Conservation (phyloP, 1,140 invertebrate species). For the Zaprionus kolodkinae region DNA sequence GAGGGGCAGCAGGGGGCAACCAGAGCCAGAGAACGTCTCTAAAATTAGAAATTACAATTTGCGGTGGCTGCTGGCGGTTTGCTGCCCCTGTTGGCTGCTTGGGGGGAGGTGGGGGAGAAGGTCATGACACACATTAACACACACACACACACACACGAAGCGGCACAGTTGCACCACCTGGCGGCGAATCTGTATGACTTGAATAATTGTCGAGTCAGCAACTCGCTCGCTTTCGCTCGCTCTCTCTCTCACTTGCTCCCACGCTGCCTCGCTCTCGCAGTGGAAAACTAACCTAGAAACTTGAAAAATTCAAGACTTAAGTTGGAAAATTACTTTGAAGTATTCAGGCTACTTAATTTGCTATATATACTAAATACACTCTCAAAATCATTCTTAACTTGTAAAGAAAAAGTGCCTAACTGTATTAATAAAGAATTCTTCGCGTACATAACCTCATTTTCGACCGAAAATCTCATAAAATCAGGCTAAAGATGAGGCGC, state of each 20-base stretch:
- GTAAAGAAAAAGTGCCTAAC: background rate
- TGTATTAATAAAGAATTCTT: background rate
- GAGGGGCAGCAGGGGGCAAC: background rate
- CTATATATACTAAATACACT: background rate
- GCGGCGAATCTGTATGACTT: slow-evolving; percentile 40
- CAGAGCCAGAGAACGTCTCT: slow-evolving; percentile 15
- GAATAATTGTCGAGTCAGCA: slow-evolving; percentile 58
- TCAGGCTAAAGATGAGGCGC: background rate
- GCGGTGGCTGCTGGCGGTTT: slow-evolving; percentile 22
- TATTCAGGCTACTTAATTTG: background rate
- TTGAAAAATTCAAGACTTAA: background rate
- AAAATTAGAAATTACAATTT: slow-evolving; percentile 73
- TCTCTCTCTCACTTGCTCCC: background rate
- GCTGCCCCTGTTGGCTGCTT: slow-evolving; percentile 7
- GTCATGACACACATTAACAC: slow-evolving; percentile 35
- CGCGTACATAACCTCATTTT: background rate
- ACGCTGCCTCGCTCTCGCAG: background rate
- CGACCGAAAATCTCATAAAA: background rate
- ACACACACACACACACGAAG: slow-evolving; percentile 22
- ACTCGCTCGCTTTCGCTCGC: too few relatives aligned
- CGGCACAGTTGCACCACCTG: slow-evolving; percentile 33
- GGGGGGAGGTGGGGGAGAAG: slow-evolving; percentile 33
- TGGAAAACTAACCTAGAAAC: background rate
- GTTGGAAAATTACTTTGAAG: background rate
- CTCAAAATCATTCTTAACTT: too few relatives aligned